These are phyloP conservation scores for Taurulus bubalis DNA, from an alignment of 2,113 vertebrate species.

Conservation along the genomic window DNA sequence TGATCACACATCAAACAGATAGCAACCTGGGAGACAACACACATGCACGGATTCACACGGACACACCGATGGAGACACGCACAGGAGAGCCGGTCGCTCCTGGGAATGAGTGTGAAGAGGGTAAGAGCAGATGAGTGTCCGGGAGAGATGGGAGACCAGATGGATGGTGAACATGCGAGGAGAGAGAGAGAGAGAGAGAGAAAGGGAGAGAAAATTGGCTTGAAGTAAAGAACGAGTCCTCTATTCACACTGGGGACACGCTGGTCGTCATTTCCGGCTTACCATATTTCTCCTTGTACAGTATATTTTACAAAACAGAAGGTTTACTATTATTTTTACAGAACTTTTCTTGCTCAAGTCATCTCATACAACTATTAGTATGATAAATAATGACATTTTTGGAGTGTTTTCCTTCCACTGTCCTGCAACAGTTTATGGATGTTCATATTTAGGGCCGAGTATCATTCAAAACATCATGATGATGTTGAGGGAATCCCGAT, in stretches of 20 bases:
- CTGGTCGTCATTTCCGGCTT: neutral
- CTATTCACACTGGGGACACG: neutral
- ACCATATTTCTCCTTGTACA: neutral
- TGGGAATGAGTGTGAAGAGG: conserved; percentile 37
- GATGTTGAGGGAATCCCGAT: too few species aligned
- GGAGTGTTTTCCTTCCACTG: too few species aligned
- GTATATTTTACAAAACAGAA: neutral
- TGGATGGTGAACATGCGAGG: conserved; percentile 48
- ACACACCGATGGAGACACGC: conserved; percentile 6
- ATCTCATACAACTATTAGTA: neutral
- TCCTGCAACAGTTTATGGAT: neutral
- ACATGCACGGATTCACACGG: neutral
- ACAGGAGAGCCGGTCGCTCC: conserved; percentile 43
- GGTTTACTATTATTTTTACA: neutral
- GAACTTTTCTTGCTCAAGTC: too few species aligned
- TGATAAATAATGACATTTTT: too few species aligned
- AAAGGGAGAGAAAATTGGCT: neutral
- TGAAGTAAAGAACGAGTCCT: neutral
- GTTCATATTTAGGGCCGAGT: neutral
- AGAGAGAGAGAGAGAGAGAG: neutral
- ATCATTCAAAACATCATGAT: too few species aligned
- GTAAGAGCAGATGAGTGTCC: conserved; percentile 45
- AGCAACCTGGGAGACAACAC: conserved; percentile 54
- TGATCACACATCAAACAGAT: conserved; percentile 75
- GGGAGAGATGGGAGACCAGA: conserved; percentile 52